Evolutionary conservation across 2,888 invertebrate species (phyloP), one percentile per base, ranked within the genome.

Genomic region (Anodontia alba): DNA sequence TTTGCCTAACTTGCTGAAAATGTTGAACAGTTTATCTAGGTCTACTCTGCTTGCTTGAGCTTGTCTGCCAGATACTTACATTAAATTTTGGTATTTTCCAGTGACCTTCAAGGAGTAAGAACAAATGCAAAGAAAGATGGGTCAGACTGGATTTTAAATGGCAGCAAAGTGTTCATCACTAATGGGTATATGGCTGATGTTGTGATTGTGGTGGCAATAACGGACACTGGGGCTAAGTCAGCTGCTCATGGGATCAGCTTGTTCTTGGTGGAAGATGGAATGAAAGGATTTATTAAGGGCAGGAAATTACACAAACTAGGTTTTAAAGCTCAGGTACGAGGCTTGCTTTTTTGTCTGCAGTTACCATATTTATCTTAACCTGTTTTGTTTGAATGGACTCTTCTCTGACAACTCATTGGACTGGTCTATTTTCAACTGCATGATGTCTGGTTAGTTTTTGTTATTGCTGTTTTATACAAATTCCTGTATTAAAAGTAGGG

Each of bases 101-200:
- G 95, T 89, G 95, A 95, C 85, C 88, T 95, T 15, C 95, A 95
- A 80, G 95, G 95, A 15, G 91, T 95, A 2, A 86, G 92, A 54
- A 95, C 95, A 5, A 91, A 91, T 85, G 95, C 95, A 15, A 93
- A 92, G 75, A 90, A 92, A 71, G 94, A 95, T 87, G 95, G 95
- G 0, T 92, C 92, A 80, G 95, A 95, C 88, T 95, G 93, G 90
- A 94, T 95, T 77, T 89, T 95, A 26, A 95, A 95, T 86, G 95
- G 95, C 46, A 94, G 94, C 85, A 95, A 95, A 89, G 93, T 93
- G 15, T 95, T 94, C 88, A 95, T 95, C 81, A 95, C 95, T 29
- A 95, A 95, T 84, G 95, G 95, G 33, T 93, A 88, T 84, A 90
- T 94, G 92, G 82, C 91, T 31, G 95, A 95, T 84, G 84, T 95